A percentile compares a stretch with the other conserved stretches of the same genome.
Evolutionary conservation across 2,888 invertebrate species (phyloP).

Genomic region (Dasypogon diadema): DNA sequence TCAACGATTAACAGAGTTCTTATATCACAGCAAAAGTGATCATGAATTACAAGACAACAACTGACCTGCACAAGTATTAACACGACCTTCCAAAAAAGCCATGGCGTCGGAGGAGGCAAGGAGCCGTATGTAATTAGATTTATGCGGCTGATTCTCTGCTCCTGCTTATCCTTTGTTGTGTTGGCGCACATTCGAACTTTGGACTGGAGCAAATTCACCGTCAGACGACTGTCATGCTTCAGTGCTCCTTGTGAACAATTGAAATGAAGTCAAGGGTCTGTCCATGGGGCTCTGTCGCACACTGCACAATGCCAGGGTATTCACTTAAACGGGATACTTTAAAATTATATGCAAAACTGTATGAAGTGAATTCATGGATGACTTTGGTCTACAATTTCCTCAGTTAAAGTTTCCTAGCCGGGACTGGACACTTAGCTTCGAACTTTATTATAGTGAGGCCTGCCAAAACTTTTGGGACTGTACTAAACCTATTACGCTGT

Average conservation of each 20-base stretch:
- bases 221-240: constrained; percentile 38
- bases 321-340: constrained; percentile 35
- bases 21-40: constrained; percentile 35
- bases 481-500: constrained; percentile 3
- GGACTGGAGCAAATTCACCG: constrained; percentile 21
- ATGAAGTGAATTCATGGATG: constrained; percentile 13
- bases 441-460: constrained; percentile 6
- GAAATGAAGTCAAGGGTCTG: constrained; percentile 43
- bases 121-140: constrained; percentile 50
- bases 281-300: constrained; percentile 17
- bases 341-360: constrained; percentile 46
- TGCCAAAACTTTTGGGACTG: constrained; percentile 29
- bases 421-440: constrained; percentile 6
- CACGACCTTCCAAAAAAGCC: constrained; percentile 40
- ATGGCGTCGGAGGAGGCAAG: constrained; percentile 50
- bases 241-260: constrained; percentile 32
- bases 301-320: not conserved
- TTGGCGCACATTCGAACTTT: constrained; percentile 40
- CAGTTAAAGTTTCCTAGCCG: not conserved
- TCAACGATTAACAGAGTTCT: constrained; percentile 25
- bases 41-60: constrained; percentile 34
- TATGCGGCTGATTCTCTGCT: constrained; percentile 44
- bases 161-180: constrained; percentile 20
- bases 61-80: constrained; percentile 29
- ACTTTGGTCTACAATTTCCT: not conserved